Evolutionary conservation across 2,797 vertebrate genomes (phyloP), one percentile per base, ranked within the genome.

Genomic region (Chelon labrosus): DNA sequence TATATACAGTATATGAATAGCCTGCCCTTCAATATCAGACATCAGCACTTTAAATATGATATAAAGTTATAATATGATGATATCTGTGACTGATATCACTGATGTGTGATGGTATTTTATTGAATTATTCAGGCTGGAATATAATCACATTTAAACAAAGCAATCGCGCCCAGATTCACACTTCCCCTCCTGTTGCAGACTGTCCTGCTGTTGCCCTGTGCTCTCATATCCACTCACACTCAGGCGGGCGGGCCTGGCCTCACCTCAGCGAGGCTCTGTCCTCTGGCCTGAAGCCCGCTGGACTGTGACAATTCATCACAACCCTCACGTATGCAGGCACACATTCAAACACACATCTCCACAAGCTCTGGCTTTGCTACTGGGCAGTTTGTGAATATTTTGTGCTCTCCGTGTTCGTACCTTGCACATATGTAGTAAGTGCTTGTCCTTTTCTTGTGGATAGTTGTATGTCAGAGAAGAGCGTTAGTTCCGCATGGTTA

Each of bases 401-500:
- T 37, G 20, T 47, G n/a, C 31, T 38, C 6, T 14, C 2, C 50
- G 20, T 19, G 11, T 46, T 9, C 65, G 22, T 53, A 9, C 47
- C 20, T 58, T 64, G 63, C 60, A 55, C 46, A 44, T 47, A 17
- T 19, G 9, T 20, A 31, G 17, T 60, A 41, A 74, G 55, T 57
- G 65, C 75, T 69, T 46, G 27, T 50, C 52, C 63, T 88, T 82
- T 82, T 70, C 73, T 81, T 76, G 78, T 65, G 68, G 35, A 50
- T 38, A 39, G 46, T 50, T 10, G 72, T 64, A 44, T n/a, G 38
- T 75, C 64, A 66, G 57, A 19, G 73, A 53, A 31, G 20, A 72
- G 74, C 67, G 79, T 91, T 88, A 85, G 82, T 89, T 84, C 86
- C 75, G 83, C 87, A 74, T 79, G 71, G 83, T 89, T 87, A 87